Percentiles rank a stretch among this genome's conserved stretches.
Evolutionary conservation across 1,140 invertebrate genomes (phyloP).

Genomic region (Brachionus rubens): DNA sequence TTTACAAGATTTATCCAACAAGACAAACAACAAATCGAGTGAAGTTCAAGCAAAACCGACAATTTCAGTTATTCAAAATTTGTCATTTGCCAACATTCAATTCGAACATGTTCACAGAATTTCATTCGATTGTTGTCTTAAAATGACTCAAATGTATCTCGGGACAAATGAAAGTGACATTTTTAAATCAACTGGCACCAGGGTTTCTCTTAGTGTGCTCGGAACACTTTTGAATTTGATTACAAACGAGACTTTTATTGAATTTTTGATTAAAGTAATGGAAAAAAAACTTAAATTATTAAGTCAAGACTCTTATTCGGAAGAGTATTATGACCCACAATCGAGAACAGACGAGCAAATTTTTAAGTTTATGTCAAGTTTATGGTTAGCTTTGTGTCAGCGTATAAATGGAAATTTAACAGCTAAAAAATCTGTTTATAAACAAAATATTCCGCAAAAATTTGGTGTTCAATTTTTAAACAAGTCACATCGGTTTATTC

Average conservation of each 20-base stretch:
- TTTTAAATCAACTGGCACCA: not conserved
- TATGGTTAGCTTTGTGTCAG: constrained; percentile 17
- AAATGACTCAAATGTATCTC: constrained; percentile 37
- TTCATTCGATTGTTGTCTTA: not conserved
- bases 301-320: not conserved
- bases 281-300: constrained; percentile 18
- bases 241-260: constrained; percentile 14
- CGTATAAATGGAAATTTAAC: constrained; percentile 11
- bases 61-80: not conserved
- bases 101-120: constrained; percentile 13
- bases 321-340: not conserved
- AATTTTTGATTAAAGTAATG: constrained; percentile 31
- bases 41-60: not conserved
- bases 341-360: not conserved
- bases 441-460: not conserved
- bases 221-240: not conserved
- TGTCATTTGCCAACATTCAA: constrained; percentile 22
- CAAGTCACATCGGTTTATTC: not conserved
- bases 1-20: not conserved
- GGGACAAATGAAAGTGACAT: not conserved
- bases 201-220: not conserved
- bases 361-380: not conserved
- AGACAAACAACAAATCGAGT: not conserved
- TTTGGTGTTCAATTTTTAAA: constrained; percentile 6
- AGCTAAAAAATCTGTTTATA: constrained; percentile 1